Evolutionary conservation across 2,797 vertebrate genomes (phyloP).

Genomic region (Cirrhinus molitorella): DNA sequence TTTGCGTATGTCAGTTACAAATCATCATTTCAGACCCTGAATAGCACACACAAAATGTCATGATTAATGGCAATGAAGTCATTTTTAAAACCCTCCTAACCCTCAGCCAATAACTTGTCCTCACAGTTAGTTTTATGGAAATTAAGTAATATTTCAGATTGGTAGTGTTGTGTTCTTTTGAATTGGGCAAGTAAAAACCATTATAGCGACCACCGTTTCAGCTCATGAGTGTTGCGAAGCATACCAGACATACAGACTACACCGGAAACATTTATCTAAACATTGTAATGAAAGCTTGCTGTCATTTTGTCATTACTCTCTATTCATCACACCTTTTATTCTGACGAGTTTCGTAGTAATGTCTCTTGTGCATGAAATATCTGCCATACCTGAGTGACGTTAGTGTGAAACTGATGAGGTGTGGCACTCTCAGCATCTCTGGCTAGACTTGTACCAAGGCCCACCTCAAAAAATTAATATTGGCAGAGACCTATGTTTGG

Average conservation of each 20-base stretch:
- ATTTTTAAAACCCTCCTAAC: not conserved
- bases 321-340: not conserved
- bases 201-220: not conserved
- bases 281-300: not conserved
- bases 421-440: slow-evolving; percentile 39
- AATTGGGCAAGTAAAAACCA: not conserved
- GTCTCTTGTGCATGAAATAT: slow-evolving; percentile 7
- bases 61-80: not conserved
- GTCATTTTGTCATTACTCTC: not conserved
- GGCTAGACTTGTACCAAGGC: slow-evolving; percentile 20
- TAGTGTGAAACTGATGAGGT: slow-evolving; percentile 37
- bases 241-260: not conserved
- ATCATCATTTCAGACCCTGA: not conserved
- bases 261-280: not conserved
- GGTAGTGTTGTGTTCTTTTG: not conserved
- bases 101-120: not conserved
- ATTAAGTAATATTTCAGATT: not conserved
- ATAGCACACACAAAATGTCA: not conserved
- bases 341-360: slow-evolving; percentile 3
- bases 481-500: slow-evolving; percentile 56
- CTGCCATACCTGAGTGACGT: slow-evolving; percentile 10
- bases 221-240: not conserved
- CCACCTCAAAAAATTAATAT: slow-evolving; percentile 41
- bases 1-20: not conserved
- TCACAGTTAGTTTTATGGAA: not conserved